Base-by-base conservation (phyloP, 2,113 vertebrate species). In the Octodon degus region DNA sequence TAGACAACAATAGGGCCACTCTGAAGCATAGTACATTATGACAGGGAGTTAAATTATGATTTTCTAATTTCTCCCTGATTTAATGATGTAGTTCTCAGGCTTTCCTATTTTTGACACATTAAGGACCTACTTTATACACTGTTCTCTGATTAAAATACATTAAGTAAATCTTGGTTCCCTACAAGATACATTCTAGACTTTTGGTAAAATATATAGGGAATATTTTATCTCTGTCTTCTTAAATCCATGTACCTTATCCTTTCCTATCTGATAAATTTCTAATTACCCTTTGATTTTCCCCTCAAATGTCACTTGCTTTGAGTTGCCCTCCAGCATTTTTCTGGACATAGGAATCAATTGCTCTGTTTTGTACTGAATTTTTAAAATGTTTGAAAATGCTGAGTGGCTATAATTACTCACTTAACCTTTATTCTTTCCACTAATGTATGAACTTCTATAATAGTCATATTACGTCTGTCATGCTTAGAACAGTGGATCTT, bases 211-310 rank as follows among this genome's bases (percentile, higher is more conserved):
- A 63, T 50, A 17, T 10, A 76, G 40, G 11, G 50, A 76, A 5
- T 55, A 91, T 76, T 92, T 94, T 34, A 34, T 89, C 27, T 60
- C 32, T 84, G 7, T 27, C 47, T 95, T 79, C 89, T 50, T n/a
- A 30, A 90, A 67, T 30, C 90, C 30, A 40, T 25, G 17, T 47
- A 30, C 17, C 24, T 92, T 10, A 43, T 27, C 32, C 4, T 86
- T 84, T 47, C 65, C 32, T 34, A 22, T 7, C 20, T 76, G 50
- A 62, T 53, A 77, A 17, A 58, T 82, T 94, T 30, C 62, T 12
- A 90, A n/a, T 70, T 25, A 68, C 60, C 24, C 53, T 90, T 93
- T 60, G 68, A 86, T 82, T 79, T n/a, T 65, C 40, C 79, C 14
- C 11, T 85, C 34, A 93, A 6, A 62, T 92, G 13, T n/a, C n/a